Conservation (phyloP, 2,888 invertebrate species). For the Venustoraphidia nigricollis region DNA sequence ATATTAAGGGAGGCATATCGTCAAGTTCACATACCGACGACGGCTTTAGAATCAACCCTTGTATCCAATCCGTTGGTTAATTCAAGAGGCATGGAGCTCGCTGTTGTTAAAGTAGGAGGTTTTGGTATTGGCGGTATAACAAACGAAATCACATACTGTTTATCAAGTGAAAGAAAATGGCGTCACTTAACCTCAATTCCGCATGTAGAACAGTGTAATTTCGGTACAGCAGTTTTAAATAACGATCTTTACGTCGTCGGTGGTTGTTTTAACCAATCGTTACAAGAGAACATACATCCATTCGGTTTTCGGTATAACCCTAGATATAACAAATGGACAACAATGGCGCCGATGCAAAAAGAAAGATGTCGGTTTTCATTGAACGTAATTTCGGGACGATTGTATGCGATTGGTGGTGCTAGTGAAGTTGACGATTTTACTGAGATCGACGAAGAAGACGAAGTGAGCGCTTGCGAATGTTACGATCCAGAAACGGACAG, state of each 20-base stretch:
- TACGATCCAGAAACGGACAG: constrained; percentile 39
- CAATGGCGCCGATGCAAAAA: constrained; percentile 47
- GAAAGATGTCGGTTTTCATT: constrained; percentile 51
- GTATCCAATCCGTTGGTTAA: constrained; percentile 31
- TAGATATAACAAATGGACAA: constrained; percentile 44
- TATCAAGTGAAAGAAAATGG: constrained; percentile 42
- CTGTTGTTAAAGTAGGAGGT: constrained; percentile 52
- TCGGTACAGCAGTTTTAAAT: constrained; percentile 49
- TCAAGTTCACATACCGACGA: constrained; percentile 13
- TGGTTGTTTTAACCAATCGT: constrained; percentile 52
- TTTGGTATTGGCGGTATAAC: constrained; percentile 49
- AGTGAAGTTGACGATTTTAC: constrained; percentile 36
- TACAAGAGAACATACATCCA: constrained; percentile 54
- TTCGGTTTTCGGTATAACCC: constrained; percentile 54
- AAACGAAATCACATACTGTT: constrained; percentile 50
- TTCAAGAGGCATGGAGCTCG: constrained; percentile 50
- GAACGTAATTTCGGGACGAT: constrained; percentile 34
- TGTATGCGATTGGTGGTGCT: constrained; percentile 50
- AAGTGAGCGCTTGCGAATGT: constrained; percentile 35
- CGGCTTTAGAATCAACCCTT: constrained; percentile 4
- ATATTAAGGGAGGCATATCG: constrained; percentile 25
- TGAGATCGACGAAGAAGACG: constrained; percentile 26
- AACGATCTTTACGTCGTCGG: constrained; percentile 56
- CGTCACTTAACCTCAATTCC: constrained; percentile 50
- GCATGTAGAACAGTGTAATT: constrained; percentile 58